Evolutionary conservation across 2,797 vertebrate species (phyloP).

Genomic region (Pampus argenteus): DNA sequence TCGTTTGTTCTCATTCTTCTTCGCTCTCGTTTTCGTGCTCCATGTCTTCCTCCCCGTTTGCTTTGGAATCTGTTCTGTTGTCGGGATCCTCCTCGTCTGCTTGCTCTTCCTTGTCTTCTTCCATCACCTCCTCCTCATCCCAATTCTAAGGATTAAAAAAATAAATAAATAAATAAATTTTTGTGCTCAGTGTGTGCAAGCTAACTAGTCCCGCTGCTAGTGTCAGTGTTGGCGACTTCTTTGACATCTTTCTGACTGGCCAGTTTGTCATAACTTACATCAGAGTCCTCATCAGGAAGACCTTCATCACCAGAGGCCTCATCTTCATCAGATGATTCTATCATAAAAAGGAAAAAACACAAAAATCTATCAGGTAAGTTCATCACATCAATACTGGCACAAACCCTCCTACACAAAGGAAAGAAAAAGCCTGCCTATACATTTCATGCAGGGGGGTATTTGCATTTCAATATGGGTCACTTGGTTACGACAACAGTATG

Average conservation of each 20-base stretch:
- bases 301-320: conserved; percentile 93
- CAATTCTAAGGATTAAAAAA: conserved; percentile 84
- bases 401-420: background rate
- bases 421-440: conserved; percentile 17
- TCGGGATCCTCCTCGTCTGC: conserved; percentile 72
- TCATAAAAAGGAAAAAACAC: conserved; percentile 47
- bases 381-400: conserved; percentile 18
- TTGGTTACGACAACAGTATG: conserved; percentile 32
- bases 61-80: conserved; percentile 88
- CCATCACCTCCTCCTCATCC: conserved; percentile 87
- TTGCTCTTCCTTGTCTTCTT: conserved; percentile 59
- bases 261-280: conserved; percentile 86
- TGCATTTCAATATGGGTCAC: conserved; percentile 55
- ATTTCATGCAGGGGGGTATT: conserved; percentile 36
- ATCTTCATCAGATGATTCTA: conserved; percentile 93
- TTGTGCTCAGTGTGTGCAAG: background rate
- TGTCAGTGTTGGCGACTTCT: background rate
- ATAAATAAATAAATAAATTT: background rate
- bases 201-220: background rate
- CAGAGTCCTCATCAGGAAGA: conserved; percentile 90
- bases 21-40: conserved; percentile 96
- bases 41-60: conserved; percentile 95
- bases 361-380: background rate
- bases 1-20: conserved; percentile 87
- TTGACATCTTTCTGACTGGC: background rate